phyloP scores from a whole-genome alignment of 30 jellyfish, hydroid and myxozoan species.

The Turritopsis rubra region DNA sequence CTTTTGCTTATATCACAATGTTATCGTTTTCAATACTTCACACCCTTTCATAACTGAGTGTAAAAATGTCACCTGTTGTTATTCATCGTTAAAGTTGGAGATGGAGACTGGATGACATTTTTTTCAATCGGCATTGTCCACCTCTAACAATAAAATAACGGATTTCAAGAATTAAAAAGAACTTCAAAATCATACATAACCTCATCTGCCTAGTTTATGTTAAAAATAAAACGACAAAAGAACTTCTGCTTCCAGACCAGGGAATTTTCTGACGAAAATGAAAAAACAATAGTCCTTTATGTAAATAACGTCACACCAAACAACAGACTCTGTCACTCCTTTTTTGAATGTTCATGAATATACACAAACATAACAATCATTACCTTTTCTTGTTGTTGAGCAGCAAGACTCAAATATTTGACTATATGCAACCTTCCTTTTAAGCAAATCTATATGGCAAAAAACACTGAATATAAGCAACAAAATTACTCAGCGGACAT shows the following conservation, averaged over 20 bases:
- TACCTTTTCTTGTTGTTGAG: conserved; percentile 97
- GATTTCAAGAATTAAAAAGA: background rate
- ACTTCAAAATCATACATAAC: no score
- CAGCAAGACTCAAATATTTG: conserved; percentile 82
- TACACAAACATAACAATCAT: background rate
- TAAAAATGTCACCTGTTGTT: conserved; percentile 47
- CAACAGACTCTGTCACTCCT: background rate
- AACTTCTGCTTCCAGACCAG: no score
- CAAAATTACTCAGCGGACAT: background rate
- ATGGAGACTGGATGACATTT: conserved; percentile 54
- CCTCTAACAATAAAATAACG: conserved; percentile 35
- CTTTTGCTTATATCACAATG: no score
- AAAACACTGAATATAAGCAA: background rate
- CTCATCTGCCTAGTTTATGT: no score
- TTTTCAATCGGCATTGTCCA: conserved; percentile 80
- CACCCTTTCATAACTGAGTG: no score
- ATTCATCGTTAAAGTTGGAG: conserved; percentile 68
- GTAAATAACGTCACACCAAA: background rate
- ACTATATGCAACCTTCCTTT: conserved; percentile 84
- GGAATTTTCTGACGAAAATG: no score
- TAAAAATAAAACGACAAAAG: no score
- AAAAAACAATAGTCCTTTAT: background rate
- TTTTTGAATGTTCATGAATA: background rate
- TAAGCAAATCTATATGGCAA: conserved; percentile 55
- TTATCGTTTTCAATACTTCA: no score